Percentiles rank a stretch among this genome's conserved stretches.
These are phyloP conservation scores for Noturus placidus DNA, from an alignment of 2,113 vertebrate species.

Conservation along the genomic window DNA sequence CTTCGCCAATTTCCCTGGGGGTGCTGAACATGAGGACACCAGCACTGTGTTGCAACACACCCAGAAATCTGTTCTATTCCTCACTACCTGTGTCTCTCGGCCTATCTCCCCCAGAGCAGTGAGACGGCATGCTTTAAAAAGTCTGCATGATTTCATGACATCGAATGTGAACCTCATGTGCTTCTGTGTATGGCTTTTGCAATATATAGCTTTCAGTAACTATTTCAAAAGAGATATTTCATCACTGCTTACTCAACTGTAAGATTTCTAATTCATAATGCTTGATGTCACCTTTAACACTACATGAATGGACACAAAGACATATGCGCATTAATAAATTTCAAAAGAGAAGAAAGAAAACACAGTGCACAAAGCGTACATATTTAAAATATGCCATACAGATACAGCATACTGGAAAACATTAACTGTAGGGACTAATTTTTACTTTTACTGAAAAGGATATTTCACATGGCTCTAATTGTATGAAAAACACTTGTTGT, in stretches of 20 bases:
- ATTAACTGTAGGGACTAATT: background rate
- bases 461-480: background rate
- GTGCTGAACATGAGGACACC: conserved; percentile 27
- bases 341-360: background rate
- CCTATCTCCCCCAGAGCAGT: background rate
- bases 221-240: conserved; percentile 45
- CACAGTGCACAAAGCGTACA: background rate
- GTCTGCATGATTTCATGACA: conserved; percentile 36
- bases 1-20: conserved; percentile 5
- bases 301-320: background rate
- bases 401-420: background rate
- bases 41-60: conserved; percentile 42
- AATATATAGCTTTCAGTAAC: conserved; percentile 25
- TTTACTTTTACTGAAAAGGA: background rate
- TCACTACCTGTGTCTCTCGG: background rate
- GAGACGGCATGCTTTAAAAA: conserved; percentile 7
- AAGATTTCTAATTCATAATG: background rate
- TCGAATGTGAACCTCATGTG: background rate
- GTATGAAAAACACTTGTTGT: background rate
- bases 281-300: too few relatives aligned
- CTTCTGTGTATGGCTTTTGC: conserved; percentile 18
- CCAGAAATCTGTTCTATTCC: conserved; percentile 25
- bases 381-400: background rate
- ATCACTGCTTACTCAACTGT: conserved; percentile 47
- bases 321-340: background rate